Conservation (phyloP, 2,888 invertebrate genomes). For the Lepidochrysops patricia region DNA sequence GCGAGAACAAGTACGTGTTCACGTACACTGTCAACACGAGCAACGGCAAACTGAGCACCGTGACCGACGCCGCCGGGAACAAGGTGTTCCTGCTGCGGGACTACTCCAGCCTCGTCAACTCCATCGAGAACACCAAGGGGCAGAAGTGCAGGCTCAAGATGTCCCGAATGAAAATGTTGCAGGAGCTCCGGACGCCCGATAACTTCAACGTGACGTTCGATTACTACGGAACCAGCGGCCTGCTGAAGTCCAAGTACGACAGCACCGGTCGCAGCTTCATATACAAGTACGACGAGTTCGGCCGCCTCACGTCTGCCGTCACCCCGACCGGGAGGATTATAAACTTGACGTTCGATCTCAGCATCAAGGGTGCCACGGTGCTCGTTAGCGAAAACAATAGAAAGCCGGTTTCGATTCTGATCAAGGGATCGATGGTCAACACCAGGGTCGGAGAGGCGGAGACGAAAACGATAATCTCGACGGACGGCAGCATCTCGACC, state of each 20-base stretch:
- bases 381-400: conserved; percentile 88
- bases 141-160: conserved; percentile 92
- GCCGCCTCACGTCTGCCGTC: conserved; percentile 90
- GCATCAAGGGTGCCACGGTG: conserved; percentile 91
- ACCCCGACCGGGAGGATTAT: conserved; percentile 97
- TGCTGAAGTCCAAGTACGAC: conserved; percentile 91
- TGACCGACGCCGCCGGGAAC: conserved; percentile 94
- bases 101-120: conserved; percentile 91
- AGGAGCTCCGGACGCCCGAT: conserved; percentile 92
- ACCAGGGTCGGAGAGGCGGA: conserved; percentile 89
- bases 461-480: conserved; percentile 83
- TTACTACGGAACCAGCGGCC: conserved; percentile 91
- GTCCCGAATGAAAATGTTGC: conserved; percentile 94
- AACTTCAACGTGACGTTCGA: conserved; percentile 95
- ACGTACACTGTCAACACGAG: conserved; percentile 97
- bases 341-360: conserved; percentile 90
- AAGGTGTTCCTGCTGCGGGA: conserved; percentile 88
- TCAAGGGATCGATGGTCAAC: conserved; percentile 89
- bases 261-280: conserved; percentile 93
- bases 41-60: conserved; percentile 94
- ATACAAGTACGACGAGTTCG: conserved; percentile 96
- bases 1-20: conserved; percentile 93
- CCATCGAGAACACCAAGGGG: conserved; percentile 94
- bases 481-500: conserved; percentile 88
- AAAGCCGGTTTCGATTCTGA: conserved; percentile 88